A percentile compares a stretch with the other conserved stretches of the same genome.
phyloP scores from a whole-genome alignment of 2,113 vertebrate species.

The Myotis davidii region DNA sequence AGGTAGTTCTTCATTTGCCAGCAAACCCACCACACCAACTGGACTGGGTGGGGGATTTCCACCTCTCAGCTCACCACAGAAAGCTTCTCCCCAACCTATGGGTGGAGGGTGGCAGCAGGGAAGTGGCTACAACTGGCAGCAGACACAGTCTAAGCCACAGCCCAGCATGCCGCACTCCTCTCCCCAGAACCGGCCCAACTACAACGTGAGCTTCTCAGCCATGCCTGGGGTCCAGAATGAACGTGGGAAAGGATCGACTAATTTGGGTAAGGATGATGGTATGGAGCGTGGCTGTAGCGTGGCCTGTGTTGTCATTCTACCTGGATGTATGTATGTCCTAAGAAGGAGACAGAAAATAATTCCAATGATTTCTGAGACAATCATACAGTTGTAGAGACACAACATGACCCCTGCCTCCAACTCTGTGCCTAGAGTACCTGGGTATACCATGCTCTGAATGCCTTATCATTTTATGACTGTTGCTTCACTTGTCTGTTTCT shows the following conservation, averaged over 20 bases:
- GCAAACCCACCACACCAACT: slow-evolving; percentile 96
- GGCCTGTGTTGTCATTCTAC: neutral
- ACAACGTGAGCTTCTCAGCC: slow-evolving; percentile 94
- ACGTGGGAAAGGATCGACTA: slow-evolving; percentile 86
- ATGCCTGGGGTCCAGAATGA: slow-evolving; percentile 87
- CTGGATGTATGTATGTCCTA: neutral
- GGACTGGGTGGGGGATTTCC: slow-evolving; percentile 93
- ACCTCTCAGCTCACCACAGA: slow-evolving; percentile 92
- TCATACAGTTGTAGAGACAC: neutral
- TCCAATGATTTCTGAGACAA: neutral
- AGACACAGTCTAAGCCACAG: slow-evolving; percentile 83
- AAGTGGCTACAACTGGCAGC: slow-evolving; percentile 87
- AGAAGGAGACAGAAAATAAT: neutral
- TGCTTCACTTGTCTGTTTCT: neutral
- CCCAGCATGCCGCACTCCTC: slow-evolving; percentile 92
- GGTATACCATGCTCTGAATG: neutral
- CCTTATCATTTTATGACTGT: neutral
- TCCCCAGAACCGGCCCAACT: slow-evolving; percentile 96
- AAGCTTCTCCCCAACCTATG: slow-evolving; percentile 93
- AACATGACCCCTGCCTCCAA: neutral
- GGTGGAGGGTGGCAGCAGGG: slow-evolving; percentile 90
- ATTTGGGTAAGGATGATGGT: slow-evolving; percentile 86
- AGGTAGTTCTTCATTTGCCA: slow-evolving; percentile 94
- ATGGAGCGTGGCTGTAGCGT: too few species aligned
- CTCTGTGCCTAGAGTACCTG: neutral